phyloP scores from a whole-genome alignment of 92 coral and sea anemone genomes.

The Galaxea fascicularis region DNA sequence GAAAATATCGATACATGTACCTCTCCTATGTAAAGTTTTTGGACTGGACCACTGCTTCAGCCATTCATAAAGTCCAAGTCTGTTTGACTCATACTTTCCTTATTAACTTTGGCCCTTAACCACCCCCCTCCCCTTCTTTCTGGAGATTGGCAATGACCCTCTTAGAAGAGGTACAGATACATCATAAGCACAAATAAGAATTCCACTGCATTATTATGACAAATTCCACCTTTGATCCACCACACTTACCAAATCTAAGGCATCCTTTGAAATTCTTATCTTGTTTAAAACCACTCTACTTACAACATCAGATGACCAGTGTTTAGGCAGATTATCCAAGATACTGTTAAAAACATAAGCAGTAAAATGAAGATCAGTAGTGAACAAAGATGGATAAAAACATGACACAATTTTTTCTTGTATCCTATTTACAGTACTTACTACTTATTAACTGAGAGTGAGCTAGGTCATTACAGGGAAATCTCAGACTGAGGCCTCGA shows the following conservation, averaged over 20 bases:
- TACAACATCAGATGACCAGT: constrained; percentile 9
- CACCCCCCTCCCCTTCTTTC: background rate
- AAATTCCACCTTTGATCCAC: background rate
- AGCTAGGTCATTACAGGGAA: too few species aligned
- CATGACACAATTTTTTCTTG: background rate
- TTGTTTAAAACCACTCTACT: constrained; percentile 24
- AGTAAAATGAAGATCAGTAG: background rate
- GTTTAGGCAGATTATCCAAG: constrained; percentile 12
- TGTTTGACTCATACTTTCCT: too few species aligned
- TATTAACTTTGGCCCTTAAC: too few species aligned
- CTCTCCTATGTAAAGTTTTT: too few species aligned
- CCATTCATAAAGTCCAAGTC: too few species aligned
- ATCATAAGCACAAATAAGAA: too few species aligned
- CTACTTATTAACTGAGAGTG: too few species aligned
- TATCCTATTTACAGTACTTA: too few species aligned
- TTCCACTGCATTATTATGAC: background rate
- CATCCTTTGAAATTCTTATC: constrained; percentile 21
- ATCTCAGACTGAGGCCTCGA: too few species aligned
- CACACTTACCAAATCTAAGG: background rate
- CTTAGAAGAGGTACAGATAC: background rate
- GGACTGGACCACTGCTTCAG: too few species aligned
- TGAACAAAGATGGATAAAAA: background rate
- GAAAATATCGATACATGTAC: too few species aligned
- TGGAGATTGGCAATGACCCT: background rate
- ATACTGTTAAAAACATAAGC: constrained; percentile 10